Evolutionary conservation across 2,113 vertebrate genomes (phyloP), one percentile per base, ranked within the genome.

Genomic region (Rhodinocichla rosea): DNA sequence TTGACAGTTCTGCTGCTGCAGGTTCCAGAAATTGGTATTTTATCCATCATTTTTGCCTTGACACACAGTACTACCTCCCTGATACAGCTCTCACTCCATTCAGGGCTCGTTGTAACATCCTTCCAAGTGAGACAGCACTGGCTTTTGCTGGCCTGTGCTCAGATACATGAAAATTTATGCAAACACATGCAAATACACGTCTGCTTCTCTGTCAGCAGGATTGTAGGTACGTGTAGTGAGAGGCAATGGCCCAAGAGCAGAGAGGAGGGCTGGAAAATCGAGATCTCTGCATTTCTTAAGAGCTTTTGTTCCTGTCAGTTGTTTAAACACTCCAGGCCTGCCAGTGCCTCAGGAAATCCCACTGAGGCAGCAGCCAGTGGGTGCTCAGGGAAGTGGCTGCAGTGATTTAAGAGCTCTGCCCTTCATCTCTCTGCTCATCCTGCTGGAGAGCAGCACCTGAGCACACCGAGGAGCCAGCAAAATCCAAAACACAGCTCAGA

Each of bases 111-210:
- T 78, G 3, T 5, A 62, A 44, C 92, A 92, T 42, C 90, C 52
- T 75, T 75, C 76, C 53, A 39, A 73, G 76, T 40, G 19, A 89
- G 56, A 22, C 53, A 86, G 80, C 86, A 45, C 88, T 60, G 65
- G 65, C 60, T 84, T 60, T 49, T 15, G 57, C 88, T 94, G 95
- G 71, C 92, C 81, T 15, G 6, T 8, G 57, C 69, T 94, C 89
- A 89, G 65, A 69, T 40, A 12, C 23, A 96, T 89, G 90, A 59
- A 97, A 96, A 96, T 96, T 86, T 93, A 96, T 95, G 94, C 95
- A 97, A 97, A 97, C 6, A 65, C 19, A 92, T 94, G 95, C 91
- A 97, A 97, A 96, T 90, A 1, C 30, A 28, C 0, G 12, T 7
- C 76, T 78, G 76, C 20, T 50, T 27, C 60, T 60, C 84, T 55